Percentiles rank a stretch among this genome's conserved stretches.
Evolutionary conservation across 2,888 invertebrate species (phyloP).

Genomic region (Monoplex corrugatus): DNA sequence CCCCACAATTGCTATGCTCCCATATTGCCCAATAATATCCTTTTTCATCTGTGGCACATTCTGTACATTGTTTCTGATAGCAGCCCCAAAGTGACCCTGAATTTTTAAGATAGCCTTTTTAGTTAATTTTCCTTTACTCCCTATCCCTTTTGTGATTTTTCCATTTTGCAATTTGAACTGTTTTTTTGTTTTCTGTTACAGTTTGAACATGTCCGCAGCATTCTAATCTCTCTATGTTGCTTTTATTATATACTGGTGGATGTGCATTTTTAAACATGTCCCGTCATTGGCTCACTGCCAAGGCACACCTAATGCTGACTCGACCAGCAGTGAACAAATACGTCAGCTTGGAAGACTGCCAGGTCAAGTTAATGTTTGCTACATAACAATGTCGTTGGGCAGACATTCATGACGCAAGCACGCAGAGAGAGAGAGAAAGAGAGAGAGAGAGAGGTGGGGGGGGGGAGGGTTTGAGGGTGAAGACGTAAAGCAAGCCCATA

Average conservation of each 20-base stretch:
- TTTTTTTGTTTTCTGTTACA: not conserved
- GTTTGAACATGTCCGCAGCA: slow-evolving; percentile 48
- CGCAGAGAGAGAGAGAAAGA: too few species aligned
- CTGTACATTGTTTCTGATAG: slow-evolving; percentile 39
- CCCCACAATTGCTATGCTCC: slow-evolving; percentile 40
- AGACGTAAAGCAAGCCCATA: too few species aligned
- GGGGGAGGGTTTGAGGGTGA: too few species aligned
- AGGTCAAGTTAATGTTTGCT: too few species aligned
- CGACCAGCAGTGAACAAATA: too few species aligned
- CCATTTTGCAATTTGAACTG: not conserved
- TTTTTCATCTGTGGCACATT: slow-evolving; percentile 40
- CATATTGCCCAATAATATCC: slow-evolving; percentile 42
- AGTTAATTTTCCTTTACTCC: slow-evolving; percentile 25
- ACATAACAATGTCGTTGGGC: too few species aligned
- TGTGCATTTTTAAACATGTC: slow-evolving; percentile 9
- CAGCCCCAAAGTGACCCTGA: slow-evolving; percentile 51
- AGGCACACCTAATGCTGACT: too few species aligned
- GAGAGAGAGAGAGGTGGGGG: too few species aligned
- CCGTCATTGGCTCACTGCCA: too few species aligned
- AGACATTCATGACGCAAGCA: too few species aligned
- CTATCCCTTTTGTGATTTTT: slow-evolving; percentile 40
- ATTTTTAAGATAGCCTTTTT: slow-evolving; percentile 34
- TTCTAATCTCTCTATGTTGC: slow-evolving; percentile 39
- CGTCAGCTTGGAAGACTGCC: too few species aligned
- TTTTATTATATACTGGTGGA: slow-evolving; percentile 13